Percentiles rank a stretch among this genome's conserved stretches.
Evolutionary conservation across 2,888 invertebrate genomes (phyloP).

Genomic region (Campaea margaritaria): DNA sequence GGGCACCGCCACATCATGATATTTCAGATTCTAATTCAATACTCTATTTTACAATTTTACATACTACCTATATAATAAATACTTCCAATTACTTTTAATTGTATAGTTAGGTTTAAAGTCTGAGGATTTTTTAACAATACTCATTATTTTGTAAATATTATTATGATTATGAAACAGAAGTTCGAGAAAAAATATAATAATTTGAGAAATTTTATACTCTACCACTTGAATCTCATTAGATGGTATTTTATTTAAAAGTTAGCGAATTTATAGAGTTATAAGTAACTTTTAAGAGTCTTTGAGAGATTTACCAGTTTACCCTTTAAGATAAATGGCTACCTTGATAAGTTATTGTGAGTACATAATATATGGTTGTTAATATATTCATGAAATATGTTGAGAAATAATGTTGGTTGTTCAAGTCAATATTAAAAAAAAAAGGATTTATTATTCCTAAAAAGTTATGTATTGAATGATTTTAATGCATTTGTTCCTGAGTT

Average conservation of each 20-base stretch:
- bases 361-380: constrained; percentile 77
- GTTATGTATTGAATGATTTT: constrained; percentile 77
- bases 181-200: constrained; percentile 62
- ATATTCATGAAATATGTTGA: constrained; percentile 81
- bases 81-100: constrained; percentile 35
- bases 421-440: constrained; percentile 75
- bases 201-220: constrained; percentile 78
- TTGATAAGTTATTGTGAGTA: constrained; percentile 73
- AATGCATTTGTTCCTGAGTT: constrained; percentile 86
- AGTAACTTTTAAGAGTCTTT: constrained; percentile 71
- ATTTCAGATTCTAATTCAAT: constrained; percentile 35
- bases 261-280: constrained; percentile 83
- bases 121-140: constrained; percentile 72
- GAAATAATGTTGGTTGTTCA: constrained; percentile 68
- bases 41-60: constrained; percentile 26
- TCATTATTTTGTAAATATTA: constrained; percentile 79
- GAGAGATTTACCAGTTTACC: constrained; percentile 83
- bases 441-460: constrained; percentile 63
- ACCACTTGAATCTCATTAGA: constrained; percentile 85
- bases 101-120: constrained; percentile 57
- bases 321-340: constrained; percentile 79
- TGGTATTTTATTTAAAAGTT: constrained; percentile 78
- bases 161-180: constrained; percentile 57
- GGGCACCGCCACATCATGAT: constrained; percentile 30
- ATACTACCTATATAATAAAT: constrained; percentile 33